Conservation (phyloP, 2,888 invertebrate species). For the Buathra laborator region DNA sequence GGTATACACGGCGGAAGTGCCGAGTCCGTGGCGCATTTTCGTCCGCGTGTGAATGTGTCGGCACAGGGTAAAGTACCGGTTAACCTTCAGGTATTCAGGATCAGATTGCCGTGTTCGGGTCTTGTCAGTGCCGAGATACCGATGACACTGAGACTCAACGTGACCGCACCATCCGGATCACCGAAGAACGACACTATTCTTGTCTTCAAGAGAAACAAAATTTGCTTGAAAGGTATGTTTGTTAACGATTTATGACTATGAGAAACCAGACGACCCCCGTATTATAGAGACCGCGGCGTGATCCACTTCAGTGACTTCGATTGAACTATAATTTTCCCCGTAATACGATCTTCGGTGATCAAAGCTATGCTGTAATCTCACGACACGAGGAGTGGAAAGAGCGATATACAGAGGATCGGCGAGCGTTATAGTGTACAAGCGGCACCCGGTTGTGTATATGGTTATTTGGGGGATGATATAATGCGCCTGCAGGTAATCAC, state of each 20-base stretch:
- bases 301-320: conserved; percentile 2
- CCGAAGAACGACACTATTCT: conserved; percentile 90
- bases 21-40: conserved; percentile 88
- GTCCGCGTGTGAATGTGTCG: conserved; percentile 94
- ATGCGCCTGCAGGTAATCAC: conserved; percentile 62
- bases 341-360: conserved; percentile 62
- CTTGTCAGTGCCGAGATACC: conserved; percentile 92
- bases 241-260: not conserved
- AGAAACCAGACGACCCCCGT: not conserved
- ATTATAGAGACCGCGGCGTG: not conserved
- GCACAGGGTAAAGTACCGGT: conserved; percentile 92
- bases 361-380: conserved; percentile 40
- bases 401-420: not conserved
- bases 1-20: conserved; percentile 84
- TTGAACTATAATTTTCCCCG: conserved; percentile 45
- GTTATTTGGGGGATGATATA: conserved; percentile 65
- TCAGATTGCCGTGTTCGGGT: conserved; percentile 94
- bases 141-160: conserved; percentile 92
- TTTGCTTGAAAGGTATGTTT: conserved; percentile 91
- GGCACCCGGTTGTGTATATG: conserved; percentile 40
- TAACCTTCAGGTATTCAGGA: conserved; percentile 91
- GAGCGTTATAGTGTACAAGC: conserved; percentile 20
- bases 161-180: conserved; percentile 90
- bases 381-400: conserved; percentile 14
- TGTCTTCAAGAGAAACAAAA: conserved; percentile 94